These are phyloP conservation scores for Sarcophaga rosellei DNA, from an alignment of 2,888 invertebrate genomes.

Conservation along the genomic window DNA sequence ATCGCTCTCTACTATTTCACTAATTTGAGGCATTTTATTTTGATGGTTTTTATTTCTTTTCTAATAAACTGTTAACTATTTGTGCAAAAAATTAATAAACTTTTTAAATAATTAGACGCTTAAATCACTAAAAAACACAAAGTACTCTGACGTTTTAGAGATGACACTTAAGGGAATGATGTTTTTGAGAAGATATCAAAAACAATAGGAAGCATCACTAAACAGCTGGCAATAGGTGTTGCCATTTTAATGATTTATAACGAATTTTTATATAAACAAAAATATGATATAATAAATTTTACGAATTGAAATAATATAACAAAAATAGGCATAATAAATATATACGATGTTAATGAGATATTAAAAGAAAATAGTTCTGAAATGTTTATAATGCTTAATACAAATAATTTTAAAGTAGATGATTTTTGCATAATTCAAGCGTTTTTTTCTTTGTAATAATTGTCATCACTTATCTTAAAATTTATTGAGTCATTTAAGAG, in stretches of 20 bases:
- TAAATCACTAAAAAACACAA: not conserved
- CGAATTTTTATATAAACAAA: not conserved
- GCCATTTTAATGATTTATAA: too few relatives aligned
- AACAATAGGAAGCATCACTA: not conserved
- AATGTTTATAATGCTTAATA: too few relatives aligned
- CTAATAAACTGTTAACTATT: not conserved
- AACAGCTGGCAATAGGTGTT: not conserved
- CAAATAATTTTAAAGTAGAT: too few relatives aligned
- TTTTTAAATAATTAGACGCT: not conserved
- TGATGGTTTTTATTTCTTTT: not conserved
- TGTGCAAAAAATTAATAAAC: not conserved
- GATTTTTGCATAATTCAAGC: too few relatives aligned
- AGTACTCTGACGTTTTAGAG: not conserved
- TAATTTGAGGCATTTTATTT: constrained; percentile 63
- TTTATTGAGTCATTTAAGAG: not conserved
- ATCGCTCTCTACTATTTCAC: constrained; percentile 72
- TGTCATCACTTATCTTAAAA: too few relatives aligned
- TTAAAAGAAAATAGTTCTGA: too few relatives aligned
- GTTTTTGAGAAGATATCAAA: constrained; percentile 8
- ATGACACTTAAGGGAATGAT: not conserved
- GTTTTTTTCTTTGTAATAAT: too few relatives aligned
- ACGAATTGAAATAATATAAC: too few relatives aligned
- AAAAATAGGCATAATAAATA: too few relatives aligned
- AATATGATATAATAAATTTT: not conserved
- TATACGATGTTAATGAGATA: too few relatives aligned